phyloP scores from a whole-genome alignment of 2,797 vertebrate species.

The Anguilla megastoma region DNA sequence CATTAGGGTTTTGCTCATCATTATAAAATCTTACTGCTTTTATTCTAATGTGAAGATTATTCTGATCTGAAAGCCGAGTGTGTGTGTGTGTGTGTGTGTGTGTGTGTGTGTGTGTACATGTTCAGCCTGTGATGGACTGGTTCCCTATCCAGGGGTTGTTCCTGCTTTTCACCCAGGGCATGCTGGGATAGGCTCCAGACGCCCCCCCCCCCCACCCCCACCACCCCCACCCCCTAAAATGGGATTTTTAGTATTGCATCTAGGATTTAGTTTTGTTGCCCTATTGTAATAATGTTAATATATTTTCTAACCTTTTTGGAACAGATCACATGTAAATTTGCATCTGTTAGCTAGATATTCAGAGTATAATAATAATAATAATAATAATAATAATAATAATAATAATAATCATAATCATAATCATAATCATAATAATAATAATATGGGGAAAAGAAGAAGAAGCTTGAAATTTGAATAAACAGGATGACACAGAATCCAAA shows the following conservation, averaged over 20 bases:
- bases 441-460: not conserved
- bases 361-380: not conserved
- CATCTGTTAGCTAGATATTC: too few species aligned
- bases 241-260: not conserved
- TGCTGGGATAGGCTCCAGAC: too few species aligned
- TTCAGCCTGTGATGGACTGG: too few species aligned
- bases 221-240: not conserved
- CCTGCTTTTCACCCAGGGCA: too few species aligned
- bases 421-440: not conserved
- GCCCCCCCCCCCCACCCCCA: too few species aligned
- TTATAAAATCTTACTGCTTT: not conserved
- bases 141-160: too few species aligned
- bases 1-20: not conserved
- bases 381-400: not conserved
- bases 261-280: not conserved
- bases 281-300: not conserved
- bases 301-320: not conserved
- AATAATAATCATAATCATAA: not conserved
- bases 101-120: not conserved
- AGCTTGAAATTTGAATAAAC: constrained; percentile 41
- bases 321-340: too few species aligned
- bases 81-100: not conserved
- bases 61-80: not conserved
- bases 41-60: not conserved
- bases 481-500: constrained; percentile 15